Evolutionary conservation across 2,113 vertebrate genomes (phyloP), one percentile per base, ranked within the genome.

Genomic region (Blennius ocellaris): DNA sequence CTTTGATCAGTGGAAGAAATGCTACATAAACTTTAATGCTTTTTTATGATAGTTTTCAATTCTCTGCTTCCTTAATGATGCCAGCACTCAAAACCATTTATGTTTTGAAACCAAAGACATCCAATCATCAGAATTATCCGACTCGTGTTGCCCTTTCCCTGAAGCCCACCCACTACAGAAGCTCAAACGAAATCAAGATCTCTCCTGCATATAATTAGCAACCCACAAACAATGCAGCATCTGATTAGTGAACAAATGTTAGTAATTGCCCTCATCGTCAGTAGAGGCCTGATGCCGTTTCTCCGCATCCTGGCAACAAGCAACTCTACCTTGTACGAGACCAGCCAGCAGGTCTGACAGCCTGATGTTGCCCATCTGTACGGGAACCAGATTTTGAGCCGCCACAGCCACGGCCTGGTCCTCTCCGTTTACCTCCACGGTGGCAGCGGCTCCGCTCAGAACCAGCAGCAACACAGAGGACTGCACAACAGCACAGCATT

Each of bases 401-500:
- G 96, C 94, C 15, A 96, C 62, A 73, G 96, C 94, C 56, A 98
- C 78, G 7, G 94, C 86, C 58, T 95, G 75, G 78, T 98, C 94
- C 51, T 97, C 95, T 9, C 95, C 96, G 49, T 78, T 94, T 5
- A 92, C 85, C 59, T 98, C 96, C 51, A 95, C 3, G 14, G 93
- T 94, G 40, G 95, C 93, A 52, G 93, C 93, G 8, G 95, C 85
- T 51, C 94, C 93, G 0, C 61, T 92, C 87, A 98, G 88, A 77
- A 93, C 89, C 85, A 99, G 59, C 61, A 97, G 69, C 6, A 98
- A 75, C 76, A 97, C 95, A 1, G 96, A 97, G 4, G 95, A 95
- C 98, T 99, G 89, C 1, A 57, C 6, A 83, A 55, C 74, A 64
- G 11, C 16, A 67, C 17, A 65, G 12, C 57, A 47, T 11, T 11